Conservation (phyloP, 2,113 vertebrate genomes). For the Rallus limicola region DNA sequence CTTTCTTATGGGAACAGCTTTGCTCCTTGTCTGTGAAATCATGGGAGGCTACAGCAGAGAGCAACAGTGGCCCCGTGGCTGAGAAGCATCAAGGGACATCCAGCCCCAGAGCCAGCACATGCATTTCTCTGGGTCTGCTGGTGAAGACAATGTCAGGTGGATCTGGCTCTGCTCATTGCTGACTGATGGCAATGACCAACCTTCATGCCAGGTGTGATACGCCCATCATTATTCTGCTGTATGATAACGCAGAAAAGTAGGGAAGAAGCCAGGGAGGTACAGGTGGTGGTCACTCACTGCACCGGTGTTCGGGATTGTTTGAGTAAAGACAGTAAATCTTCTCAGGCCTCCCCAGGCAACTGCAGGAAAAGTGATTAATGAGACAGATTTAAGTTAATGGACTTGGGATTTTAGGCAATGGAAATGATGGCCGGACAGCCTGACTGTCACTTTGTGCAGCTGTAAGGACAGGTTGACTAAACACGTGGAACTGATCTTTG, state of each 20-base stretch:
- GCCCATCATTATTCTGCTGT: rapidly evolving
- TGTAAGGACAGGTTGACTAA: not conserved
- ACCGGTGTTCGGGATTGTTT: rapidly evolving
- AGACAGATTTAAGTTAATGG: not conserved
- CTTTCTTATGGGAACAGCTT: not conserved
- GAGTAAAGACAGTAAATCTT: not conserved
- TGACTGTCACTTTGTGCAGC: rapidly evolving
- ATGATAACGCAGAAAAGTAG: not conserved
- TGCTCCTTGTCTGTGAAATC: not conserved
- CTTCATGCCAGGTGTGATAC: rapidly evolving
- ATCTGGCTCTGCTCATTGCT: not conserved
- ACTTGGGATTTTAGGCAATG: not conserved
- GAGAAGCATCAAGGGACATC: rapidly evolving
- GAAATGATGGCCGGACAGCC: not conserved
- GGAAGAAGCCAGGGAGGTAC: not conserved
- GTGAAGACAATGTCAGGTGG: not conserved
- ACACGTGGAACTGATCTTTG: not conserved
- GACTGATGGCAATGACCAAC: not conserved
- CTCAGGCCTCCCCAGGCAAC: not conserved
- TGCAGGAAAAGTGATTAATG: not conserved
- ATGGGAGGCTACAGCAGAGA: not conserved
- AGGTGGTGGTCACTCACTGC: not conserved
- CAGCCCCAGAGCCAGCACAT: not conserved
- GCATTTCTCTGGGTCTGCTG: not conserved
- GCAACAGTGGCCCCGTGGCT: rapidly evolving